Base-by-base conservation (phyloP, 1,140 invertebrate genomes). In the Radopholus similis region DNA sequence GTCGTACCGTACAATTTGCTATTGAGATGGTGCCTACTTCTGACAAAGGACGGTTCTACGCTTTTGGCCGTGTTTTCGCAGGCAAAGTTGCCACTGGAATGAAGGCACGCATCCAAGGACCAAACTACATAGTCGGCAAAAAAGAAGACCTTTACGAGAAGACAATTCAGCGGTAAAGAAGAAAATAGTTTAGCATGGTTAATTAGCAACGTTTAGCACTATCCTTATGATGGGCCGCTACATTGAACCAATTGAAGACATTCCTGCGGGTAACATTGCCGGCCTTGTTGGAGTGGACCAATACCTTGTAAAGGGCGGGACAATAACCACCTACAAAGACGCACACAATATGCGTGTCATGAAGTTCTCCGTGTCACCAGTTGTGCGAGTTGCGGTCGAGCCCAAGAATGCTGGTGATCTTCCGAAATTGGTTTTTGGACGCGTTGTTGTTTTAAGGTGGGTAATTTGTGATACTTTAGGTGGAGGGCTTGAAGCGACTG, bases 141-240 rank as follows among this genome's bases (percentile, higher is more conserved):
- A 99, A 97, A 83, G 95, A 97, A 85, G 95, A 98, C 89, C 86
- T 97, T 73, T 97, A 93, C 81, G 93, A 97, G 83, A 99, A 99
- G 86, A 91, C 91, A 77, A 97, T 99, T 84, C 95, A 99, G 77
- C 85, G 87, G 85, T 86, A 71, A 68, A 66, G 65, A n/a, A n/a
- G n/a, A n/a, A 21, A 47, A 5, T 2, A 26, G 23, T 51, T 2
- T 13, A 21, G 9, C 8, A 8, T 2, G 44, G 44, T 0, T 47
- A 70, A n/a, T 21, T 69, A 8, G 2, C 34, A 35, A 37, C 18
- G 86, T 89, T 66, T 57, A 87, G 94, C 87, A 98, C 96, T 34
- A 96, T 99, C 83, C 87, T 99, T 69, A 99, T 99, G 96, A 99
- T 99, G 96, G 96, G 96, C 75, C 91, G 96, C 88, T 96, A 97